These are phyloP conservation scores for Wiebesia pumilae DNA, from an alignment of 1,140 invertebrate species.

Conservation along the genomic window DNA sequence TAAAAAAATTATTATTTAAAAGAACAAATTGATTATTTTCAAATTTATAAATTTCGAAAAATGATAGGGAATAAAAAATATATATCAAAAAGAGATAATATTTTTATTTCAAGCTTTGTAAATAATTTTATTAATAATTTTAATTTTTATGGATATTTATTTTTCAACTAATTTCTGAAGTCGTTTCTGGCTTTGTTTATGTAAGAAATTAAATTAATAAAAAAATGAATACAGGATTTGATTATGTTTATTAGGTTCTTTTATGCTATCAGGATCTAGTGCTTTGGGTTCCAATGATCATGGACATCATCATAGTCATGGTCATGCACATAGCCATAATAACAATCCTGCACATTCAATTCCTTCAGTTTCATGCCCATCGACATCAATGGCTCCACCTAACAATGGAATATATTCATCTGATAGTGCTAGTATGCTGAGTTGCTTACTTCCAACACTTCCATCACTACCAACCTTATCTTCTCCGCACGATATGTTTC, in stretches of 20 bases:
- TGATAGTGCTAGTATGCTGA: conserved; percentile 64
- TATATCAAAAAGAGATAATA: too few relatives aligned
- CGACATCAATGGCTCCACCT: conserved; percentile 55
- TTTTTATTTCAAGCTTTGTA: too few relatives aligned
- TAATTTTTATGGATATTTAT: not conserved
- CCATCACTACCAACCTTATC: conserved; percentile 62
- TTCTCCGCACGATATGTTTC: conserved; percentile 64
- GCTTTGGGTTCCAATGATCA: conserved; percentile 53
- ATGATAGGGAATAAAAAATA: too few relatives aligned
- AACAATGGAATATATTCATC: conserved; percentile 64
- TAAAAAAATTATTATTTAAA: not conserved
- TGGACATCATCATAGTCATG: conserved; percentile 4
- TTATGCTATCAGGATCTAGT: conserved; percentile 53
- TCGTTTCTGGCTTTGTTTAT: too few relatives aligned
- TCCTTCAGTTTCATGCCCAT: conserved; percentile 31
- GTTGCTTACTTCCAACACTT: conserved; percentile 62
- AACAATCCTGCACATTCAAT: conserved; percentile 43
- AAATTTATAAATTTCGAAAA: not conserved
- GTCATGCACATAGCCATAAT: conserved; percentile 1
- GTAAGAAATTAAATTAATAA: not conserved
- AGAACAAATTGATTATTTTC: not conserved
- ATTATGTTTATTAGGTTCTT: conserved; percentile 38
- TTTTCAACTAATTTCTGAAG: not conserved
- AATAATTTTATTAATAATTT: not conserved
- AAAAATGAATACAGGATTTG: not conserved